Percentiles rank a stretch among this genome's conserved stretches.
Evolutionary conservation across 2,113 vertebrate species (phyloP).

Genomic region (Cynopterus brachyotis): DNA sequence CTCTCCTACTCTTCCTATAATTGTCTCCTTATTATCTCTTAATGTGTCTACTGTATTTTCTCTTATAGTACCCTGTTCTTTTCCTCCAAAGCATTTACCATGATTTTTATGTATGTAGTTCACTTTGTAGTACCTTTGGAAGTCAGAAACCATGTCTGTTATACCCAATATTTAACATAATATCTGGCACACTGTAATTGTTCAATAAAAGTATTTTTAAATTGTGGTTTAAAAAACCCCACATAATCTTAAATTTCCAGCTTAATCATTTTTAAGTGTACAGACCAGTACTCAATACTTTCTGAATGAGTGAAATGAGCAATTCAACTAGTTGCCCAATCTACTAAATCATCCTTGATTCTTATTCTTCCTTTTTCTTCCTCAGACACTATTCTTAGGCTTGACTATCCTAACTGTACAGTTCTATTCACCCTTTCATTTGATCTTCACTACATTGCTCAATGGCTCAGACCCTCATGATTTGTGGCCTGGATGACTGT

Average conservation of each 20-base stretch:
- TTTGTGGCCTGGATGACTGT: neutral
- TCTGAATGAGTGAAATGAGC: neutral
- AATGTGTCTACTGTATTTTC: neutral
- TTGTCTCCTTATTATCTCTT: neutral
- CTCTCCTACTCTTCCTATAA: neutral
- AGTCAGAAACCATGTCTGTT: neutral
- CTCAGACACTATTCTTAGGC: neutral
- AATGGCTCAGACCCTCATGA: neutral
- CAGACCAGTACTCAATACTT: neutral
- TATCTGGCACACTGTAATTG: neutral
- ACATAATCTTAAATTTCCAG: neutral
- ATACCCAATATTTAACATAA: neutral
- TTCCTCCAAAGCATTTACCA: neutral
- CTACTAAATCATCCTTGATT: neutral
- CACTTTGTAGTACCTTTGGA: neutral
- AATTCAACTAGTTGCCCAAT: neutral
- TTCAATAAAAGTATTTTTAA: neutral
- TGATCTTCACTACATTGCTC: neutral
- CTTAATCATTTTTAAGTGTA: neutral
- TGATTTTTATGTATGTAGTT: neutral
- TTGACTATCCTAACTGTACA: neutral
- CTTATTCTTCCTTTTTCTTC: neutral
- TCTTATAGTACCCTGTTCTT: neutral
- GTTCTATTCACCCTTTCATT: neutral
- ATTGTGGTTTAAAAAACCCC: neutral